A percentile compares a stretch with the other conserved stretches of the same genome.
These are phyloP conservation scores for Philonicus albiceps DNA, from an alignment of 2,888 invertebrate genomes.

Conservation along the genomic window DNA sequence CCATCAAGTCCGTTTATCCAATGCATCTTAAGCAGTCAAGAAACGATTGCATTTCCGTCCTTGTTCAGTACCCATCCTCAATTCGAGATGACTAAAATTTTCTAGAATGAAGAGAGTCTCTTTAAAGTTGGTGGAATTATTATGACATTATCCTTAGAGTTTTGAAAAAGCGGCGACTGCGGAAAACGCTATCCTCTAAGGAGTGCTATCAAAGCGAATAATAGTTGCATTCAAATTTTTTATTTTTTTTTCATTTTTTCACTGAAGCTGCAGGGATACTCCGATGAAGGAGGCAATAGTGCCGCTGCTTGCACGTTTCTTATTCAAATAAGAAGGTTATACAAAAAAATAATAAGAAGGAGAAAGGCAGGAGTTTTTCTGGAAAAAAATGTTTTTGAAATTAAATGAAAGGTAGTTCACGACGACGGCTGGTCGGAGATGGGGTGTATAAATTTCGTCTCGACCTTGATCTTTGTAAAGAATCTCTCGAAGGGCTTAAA, in stretches of 20 bases:
- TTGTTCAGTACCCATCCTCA: not conserved
- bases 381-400: not conserved
- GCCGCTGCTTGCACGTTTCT: not conserved
- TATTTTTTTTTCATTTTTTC: not conserved
- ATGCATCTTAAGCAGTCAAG: not conserved
- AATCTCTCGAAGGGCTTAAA: not conserved
- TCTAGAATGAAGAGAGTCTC: not conserved
- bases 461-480: not conserved
- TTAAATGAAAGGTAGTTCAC: not conserved
- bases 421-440: not conserved
- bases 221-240: not conserved
- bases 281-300: not conserved
- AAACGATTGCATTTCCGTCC: not conserved
- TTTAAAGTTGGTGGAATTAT: not conserved
- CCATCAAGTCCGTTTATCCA: not conserved
- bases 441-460: not conserved
- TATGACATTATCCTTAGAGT: not conserved
- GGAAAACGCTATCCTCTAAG: not conserved
- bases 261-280: not conserved
- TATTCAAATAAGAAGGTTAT: not conserved
- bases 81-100: not conserved
- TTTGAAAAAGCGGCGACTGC: not conserved
- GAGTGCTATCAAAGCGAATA: not conserved
- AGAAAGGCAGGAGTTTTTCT: not conserved
- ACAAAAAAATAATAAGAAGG: not conserved